These are phyloP conservation scores for Pheosia gnoma DNA, from an alignment of 2,888 invertebrate species.

Conservation along the genomic window DNA sequence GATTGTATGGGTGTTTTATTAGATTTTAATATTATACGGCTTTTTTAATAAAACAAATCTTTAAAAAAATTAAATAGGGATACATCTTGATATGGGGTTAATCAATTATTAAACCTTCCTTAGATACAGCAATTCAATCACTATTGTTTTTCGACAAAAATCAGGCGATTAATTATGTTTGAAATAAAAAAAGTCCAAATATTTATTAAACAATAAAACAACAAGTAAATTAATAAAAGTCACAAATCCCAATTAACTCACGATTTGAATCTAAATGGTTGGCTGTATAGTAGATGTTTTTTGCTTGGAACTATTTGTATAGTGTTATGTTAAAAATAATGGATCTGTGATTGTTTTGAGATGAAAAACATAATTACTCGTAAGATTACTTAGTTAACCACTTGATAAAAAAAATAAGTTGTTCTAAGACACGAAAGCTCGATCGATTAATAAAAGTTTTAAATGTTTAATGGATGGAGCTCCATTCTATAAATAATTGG, in stretches of 20 bases:
- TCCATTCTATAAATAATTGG: constrained; percentile 32
- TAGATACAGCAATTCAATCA: constrained; percentile 49
- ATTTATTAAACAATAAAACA: not conserved
- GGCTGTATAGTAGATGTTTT: constrained; percentile 77
- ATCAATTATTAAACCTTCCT: too few species aligned
- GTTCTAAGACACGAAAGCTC: constrained; percentile 60
- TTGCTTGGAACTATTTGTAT: constrained; percentile 72
- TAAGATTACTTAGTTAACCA: constrained; percentile 65
- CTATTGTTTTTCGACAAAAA: constrained; percentile 49
- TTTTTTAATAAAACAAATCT: too few species aligned
- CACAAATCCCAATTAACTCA: constrained; percentile 28
- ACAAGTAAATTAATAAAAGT: not conserved
- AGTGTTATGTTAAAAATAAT: constrained; percentile 50
- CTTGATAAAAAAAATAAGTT: constrained; percentile 75
- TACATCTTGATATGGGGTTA: too few species aligned
- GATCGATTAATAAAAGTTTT: constrained; percentile 44
- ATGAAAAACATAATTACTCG: constrained; percentile 50
- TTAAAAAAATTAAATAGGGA: too few species aligned
- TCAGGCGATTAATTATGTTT: constrained; percentile 52
- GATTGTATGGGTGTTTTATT: too few species aligned
- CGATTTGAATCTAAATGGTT: constrained; percentile 64
- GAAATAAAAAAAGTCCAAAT: constrained; percentile 5
- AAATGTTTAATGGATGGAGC: constrained; percentile 24
- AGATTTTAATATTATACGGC: too few species aligned
- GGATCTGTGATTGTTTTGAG: constrained; percentile 21